Evolutionary conservation across 64 coral and sea anemone genomes (phyloP).

Genomic region (Cladopsammia gracilis): DNA sequence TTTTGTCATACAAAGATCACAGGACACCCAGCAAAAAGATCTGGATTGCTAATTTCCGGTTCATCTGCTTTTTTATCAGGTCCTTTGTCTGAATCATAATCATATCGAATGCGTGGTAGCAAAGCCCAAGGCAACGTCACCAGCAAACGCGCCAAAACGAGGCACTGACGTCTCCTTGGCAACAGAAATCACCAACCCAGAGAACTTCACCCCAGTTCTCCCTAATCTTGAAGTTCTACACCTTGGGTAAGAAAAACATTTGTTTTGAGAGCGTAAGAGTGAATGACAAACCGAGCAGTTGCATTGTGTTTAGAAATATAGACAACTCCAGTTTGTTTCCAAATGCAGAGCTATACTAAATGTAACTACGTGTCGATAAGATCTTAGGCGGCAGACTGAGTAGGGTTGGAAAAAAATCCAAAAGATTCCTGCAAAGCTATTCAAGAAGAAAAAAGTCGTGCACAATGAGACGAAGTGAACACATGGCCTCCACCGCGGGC

Average conservation of each 20-base stretch:
- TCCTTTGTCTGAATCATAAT: slow-evolving; percentile 91
- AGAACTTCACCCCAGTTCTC: slow-evolving; percentile 86
- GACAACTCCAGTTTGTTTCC: too few relatives aligned
- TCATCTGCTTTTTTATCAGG: slow-evolving; percentile 33
- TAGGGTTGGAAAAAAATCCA: too few relatives aligned
- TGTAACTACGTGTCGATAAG: too few relatives aligned
- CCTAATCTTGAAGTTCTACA: slow-evolving; percentile 94
- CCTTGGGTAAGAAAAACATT: slow-evolving; percentile 71
- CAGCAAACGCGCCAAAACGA: slow-evolving; percentile 70
- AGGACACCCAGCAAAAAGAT: background rate
- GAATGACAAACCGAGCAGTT: background rate
- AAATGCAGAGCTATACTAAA: too few relatives aligned
- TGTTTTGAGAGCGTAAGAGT: background rate
- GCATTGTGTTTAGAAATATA: too few relatives aligned
- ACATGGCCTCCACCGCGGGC: too few relatives aligned
- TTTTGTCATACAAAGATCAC: too few relatives aligned
- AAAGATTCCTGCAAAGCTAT: too few relatives aligned
- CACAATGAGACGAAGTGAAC: too few relatives aligned
- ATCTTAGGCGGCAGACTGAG: too few relatives aligned
- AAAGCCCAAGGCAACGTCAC: slow-evolving; percentile 80
- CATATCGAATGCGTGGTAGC: slow-evolving; percentile 87
- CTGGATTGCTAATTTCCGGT: background rate
- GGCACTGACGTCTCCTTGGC: slow-evolving; percentile 15
- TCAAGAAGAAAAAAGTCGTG: too few relatives aligned
- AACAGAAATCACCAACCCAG: slow-evolving; percentile 84